Evolutionary conservation across 1,140 invertebrate genomes (phyloP), one percentile per base, ranked within the genome.

Genomic region (Drosophila kohkoa): DNA sequence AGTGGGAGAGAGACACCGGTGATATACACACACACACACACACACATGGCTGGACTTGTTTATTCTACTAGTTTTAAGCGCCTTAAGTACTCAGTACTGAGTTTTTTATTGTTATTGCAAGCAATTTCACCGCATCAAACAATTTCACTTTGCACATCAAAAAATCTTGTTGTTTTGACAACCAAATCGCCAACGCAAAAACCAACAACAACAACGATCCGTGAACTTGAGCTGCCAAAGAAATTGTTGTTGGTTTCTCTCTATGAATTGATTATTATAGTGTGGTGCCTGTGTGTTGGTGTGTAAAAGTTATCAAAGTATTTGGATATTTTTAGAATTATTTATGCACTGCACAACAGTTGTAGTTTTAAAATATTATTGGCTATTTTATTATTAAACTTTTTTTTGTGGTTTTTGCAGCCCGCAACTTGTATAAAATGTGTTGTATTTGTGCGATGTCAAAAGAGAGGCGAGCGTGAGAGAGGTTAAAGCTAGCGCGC

Each of bases 161-260:
- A 35, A 74, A 65, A 77, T 54, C 11, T 54, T 85, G 70, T 79
- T 86, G 79, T 79, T 79, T 72, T 80, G 82, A 88, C 82, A 88
- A 82, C 71, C 82, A 60, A 81, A 72, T 25, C 72, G 79, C 46
- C 71, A 82, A 71, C 79, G 77, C 54, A 79, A 75, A 8, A 10
- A 52, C 11, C 16, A 62, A 57, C 25, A 54, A 62, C 38, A 25
- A 46, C 16, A n/a, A 30, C 25, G 28, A 69, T 46, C 58, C 66
- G 35, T 87, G 82, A 87, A 87, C 82, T 87, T 88, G 83, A 77
- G 77, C 46, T 51, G 62, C 49, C 46, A 28, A 32, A 54, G 20
- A 62, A 67, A 68, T 59, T 67, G 49, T 60, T 67, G 51, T 69
- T 69, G 30, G 20, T 74, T 74, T 62, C 57, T 68, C 65, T 74